Conservation (phyloP, 2,888 invertebrate genomes). For the Nipponacmea schrenckii region DNA sequence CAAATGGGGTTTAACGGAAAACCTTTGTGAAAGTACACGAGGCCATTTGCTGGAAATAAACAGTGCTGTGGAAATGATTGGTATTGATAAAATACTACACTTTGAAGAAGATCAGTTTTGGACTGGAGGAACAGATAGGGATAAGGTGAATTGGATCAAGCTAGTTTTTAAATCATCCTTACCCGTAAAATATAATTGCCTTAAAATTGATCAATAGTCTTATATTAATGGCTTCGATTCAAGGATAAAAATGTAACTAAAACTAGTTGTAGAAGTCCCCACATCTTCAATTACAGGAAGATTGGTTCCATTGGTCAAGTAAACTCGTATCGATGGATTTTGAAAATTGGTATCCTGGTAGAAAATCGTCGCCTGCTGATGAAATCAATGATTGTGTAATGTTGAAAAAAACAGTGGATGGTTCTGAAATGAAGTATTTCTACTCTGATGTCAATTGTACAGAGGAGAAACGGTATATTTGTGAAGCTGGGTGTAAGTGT, state of each 20-base stretch:
- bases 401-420: neutral
- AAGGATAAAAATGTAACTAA: too few species aligned
- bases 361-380: neutral
- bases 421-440: neutral
- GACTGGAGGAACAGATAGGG: neutral
- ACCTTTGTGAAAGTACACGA: neutral
- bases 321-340: neutral
- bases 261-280: too few species aligned
- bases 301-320: constrained; percentile 5
- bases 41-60: neutral
- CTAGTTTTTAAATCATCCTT: too few species aligned
- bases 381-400: neutral
- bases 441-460: neutral
- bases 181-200: too few species aligned
- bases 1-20: neutral
- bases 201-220: too few species aligned
- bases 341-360: neutral
- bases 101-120: neutral
- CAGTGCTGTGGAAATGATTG: neutral
- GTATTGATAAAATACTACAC: neutral
- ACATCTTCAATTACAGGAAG: neutral
- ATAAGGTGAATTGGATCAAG: neutral
- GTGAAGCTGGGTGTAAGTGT: neutral
- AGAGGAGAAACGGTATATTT: neutral
- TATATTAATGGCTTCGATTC: too few species aligned